A percentile compares a stretch with the other conserved stretches of the same genome.
These are phyloP conservation scores for Drosophila acutilabella DNA, from an alignment of 2,888 invertebrate species.

Conservation along the genomic window DNA sequence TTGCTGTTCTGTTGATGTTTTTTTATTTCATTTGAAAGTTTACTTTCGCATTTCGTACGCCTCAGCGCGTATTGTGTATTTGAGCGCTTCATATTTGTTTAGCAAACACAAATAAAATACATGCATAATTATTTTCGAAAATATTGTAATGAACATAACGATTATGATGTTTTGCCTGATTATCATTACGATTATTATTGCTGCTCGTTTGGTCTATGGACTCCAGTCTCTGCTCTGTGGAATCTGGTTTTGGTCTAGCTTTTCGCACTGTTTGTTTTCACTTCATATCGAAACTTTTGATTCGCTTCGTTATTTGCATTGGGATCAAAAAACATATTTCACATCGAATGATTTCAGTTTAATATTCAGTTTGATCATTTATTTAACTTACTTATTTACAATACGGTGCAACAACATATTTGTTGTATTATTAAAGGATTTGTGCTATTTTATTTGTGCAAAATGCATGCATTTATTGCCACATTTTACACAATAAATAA, in stretches of 20 bases:
- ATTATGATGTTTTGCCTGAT: constrained; percentile 62
- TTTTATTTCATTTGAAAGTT: constrained; percentile 76
- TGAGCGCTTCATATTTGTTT: constrained; percentile 74
- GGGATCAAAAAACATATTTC: constrained; percentile 12
- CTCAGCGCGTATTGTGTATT: constrained; percentile 65
- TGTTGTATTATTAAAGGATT: constrained; percentile 19
- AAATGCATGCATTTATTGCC: neutral
- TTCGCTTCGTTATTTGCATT: constrained; percentile 27
- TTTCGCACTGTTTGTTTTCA: constrained; percentile 49
- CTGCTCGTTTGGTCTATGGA: neutral
- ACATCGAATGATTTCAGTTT: constrained; percentile 27
- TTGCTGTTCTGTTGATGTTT: constrained; percentile 45
- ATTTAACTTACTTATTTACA: constrained; percentile 10
- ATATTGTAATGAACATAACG: constrained; percentile 71
- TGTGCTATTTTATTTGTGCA: constrained; percentile 2
- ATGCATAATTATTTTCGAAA: constrained; percentile 81
- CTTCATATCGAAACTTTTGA: constrained; percentile 23
- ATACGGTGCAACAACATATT: constrained; percentile 22
- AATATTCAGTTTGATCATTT: constrained; percentile 20
- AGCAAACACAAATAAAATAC: constrained; percentile 80
- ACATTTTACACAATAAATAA: neutral
- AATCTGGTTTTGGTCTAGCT: constrained; percentile 33
- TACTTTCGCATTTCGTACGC: constrained; percentile 78
- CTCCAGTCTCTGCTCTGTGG: too few species aligned
- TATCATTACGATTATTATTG: constrained; percentile 59